Base-by-base conservation (phyloP, 2,113 vertebrate genomes). In the Lipophrys pholis region DNA sequence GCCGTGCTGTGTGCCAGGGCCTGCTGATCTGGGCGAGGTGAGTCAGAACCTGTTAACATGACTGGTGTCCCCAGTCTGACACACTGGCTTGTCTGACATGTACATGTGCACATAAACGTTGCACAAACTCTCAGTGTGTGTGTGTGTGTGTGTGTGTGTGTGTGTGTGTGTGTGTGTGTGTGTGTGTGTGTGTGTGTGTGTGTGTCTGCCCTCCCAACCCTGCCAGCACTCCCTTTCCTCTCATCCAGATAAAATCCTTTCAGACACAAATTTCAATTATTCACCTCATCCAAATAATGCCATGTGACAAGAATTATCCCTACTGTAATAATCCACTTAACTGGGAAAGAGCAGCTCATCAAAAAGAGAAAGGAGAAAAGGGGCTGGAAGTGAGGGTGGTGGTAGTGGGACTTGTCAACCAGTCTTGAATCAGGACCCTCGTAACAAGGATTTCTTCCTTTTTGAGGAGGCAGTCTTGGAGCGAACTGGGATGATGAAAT, bases 251-350 rank as follows among this genome's bases (percentile, higher is more conserved):
- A 91, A 93, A 94, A 95, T 95, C 87, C 93, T 94, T 95, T 94
- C 94, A 94, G 94, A 95, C 94, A 95, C 90, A 93, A 94, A 94
- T 95, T 94, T 95, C 93, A 95, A 95, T 95, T 94, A 95, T 95
- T 95, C 94, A 95, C 93, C 92, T 94, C 93, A 91, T 95, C 94
- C 93, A 94, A 94, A 94, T 95, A 95, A 95, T 94, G 93, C 92
- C 92, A 92, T 94, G 93, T 95, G 94, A 95, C 94, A 95, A 93
- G 93, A 95, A 94, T 95, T 95, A 95, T 94, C 92, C 93, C 89
- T 91, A 90, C 93, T 94, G 93, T 94, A 94, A 94, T 94, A 95
- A 95, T 95, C 94, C 93, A 95, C 93, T 94, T 95, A 95, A 95
- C 93, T 94, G 92, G 90, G 89, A 94, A 95, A 94, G 92, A 94